phyloP scores from a whole-genome alignment of 2,888 invertebrate genomes.

The Eurytoma californica region DNA sequence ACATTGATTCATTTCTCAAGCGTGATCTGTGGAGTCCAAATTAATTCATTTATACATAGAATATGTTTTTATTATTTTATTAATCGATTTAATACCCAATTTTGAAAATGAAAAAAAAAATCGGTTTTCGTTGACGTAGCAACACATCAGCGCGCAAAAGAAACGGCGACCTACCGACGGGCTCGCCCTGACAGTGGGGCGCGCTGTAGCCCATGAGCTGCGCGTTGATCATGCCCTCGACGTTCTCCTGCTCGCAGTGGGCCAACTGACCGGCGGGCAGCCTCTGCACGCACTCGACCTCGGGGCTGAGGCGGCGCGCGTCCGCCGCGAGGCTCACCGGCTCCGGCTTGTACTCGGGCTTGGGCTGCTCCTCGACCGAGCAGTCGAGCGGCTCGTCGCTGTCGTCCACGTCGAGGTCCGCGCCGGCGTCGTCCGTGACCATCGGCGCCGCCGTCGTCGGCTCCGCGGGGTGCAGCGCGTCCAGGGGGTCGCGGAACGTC shows the following conservation, averaged over 20 bases:
- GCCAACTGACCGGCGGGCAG: constrained; percentile 12
- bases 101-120: no score
- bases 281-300: constrained; percentile 53
- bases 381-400: constrained; percentile 51
- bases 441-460: constrained; percentile 10
- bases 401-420: constrained; percentile 22
- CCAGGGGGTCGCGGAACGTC: constrained; percentile 32
- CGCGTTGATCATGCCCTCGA: constrained; percentile 46
- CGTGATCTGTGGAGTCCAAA: no score
- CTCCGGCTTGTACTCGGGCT: not conserved
- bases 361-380: constrained; percentile 36
- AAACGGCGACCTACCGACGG: constrained; percentile 45
- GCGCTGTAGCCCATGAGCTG: constrained; percentile 38
- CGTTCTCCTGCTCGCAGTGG: constrained; percentile 46
- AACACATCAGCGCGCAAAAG: no score
- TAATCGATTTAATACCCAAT: no score
- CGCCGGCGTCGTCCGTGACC: not conserved
- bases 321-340: constrained; percentile 39
- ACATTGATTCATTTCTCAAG: no score
- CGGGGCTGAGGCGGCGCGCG: constrained; percentile 42
- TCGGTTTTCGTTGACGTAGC: no score
- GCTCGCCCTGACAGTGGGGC: constrained; percentile 45
- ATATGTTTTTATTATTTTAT: no score
- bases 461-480: not conserved
- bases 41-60: no score